These are phyloP conservation scores for Saccostrea cuccullata DNA, from an alignment of 1,140 invertebrate species.

Conservation along the genomic window DNA sequence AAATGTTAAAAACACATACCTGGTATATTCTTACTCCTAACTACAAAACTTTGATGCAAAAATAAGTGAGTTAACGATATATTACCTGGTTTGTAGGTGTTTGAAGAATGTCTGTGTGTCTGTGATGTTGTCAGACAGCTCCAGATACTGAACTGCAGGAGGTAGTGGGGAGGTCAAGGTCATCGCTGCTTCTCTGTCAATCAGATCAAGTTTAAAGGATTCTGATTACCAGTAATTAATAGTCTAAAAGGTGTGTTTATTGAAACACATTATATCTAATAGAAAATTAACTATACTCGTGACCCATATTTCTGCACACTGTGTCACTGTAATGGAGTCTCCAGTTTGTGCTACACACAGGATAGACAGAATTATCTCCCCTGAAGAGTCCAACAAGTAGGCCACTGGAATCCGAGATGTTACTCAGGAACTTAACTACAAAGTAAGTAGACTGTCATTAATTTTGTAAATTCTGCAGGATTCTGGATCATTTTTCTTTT, in stretches of 20 bases:
- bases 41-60: too few relatives aligned
- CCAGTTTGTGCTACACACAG: conserved; percentile 49
- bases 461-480: too few relatives aligned
- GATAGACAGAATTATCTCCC: conserved; percentile 38
- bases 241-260: too few relatives aligned
- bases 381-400: conserved; percentile 5
- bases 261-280: too few relatives aligned
- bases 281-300: neutral
- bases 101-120: conserved; percentile 11
- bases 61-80: too few relatives aligned
- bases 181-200: neutral
- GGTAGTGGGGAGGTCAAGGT: neutral
- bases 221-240: too few relatives aligned
- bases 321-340: conserved; percentile 35
- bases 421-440: conserved; percentile 1
- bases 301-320: conserved; percentile 38
- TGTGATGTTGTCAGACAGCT: neutral
- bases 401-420: neutral
- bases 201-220: neutral
- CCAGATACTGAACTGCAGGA: neutral
- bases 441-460: neutral
- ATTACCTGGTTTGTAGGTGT: neutral
- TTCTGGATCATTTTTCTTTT: too few relatives aligned
- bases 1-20: too few relatives aligned
- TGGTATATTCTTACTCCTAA: too few relatives aligned